Conservation (phyloP, 2,113 vertebrate genomes). For the Callipepla californica region DNA sequence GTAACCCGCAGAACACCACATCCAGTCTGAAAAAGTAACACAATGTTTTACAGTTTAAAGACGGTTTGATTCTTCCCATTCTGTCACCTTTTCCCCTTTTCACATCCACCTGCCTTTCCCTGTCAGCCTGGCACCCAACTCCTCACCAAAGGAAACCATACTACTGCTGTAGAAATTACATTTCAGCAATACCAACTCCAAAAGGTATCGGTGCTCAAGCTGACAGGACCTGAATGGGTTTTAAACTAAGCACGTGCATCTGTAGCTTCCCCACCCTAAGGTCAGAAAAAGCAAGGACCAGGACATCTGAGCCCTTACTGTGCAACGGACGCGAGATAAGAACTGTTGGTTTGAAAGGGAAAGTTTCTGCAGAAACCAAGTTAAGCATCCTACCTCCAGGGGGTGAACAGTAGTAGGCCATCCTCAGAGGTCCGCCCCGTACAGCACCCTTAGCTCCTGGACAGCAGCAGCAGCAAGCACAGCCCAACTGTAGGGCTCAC, state of each 20-base stretch:
- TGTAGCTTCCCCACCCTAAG: background rate
- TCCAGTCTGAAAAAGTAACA: background rate
- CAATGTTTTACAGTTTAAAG: background rate
- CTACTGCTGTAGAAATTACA: background rate
- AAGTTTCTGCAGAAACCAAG: background rate
- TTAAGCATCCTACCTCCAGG: background rate
- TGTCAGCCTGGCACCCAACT: background rate
- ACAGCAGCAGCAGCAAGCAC: background rate
- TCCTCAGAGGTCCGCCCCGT: background rate
- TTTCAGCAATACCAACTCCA: background rate
- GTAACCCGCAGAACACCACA: background rate
- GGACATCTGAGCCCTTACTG: background rate
- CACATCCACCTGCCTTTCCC: background rate
- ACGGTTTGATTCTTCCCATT: background rate
- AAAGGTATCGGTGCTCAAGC: background rate
- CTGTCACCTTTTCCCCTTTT: background rate
- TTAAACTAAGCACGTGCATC: background rate
- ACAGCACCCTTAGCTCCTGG: background rate
- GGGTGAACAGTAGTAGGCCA: accelerated
- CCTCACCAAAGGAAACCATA: background rate
- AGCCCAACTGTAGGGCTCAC: background rate
- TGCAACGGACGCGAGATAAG: background rate
- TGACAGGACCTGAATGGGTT: background rate
- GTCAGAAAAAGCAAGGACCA: background rate
- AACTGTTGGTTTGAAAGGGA: accelerated